Evolutionary conservation across 1,140 invertebrate genomes (phyloP).

Genomic region (Cardiocondyla obscurior): DNA sequence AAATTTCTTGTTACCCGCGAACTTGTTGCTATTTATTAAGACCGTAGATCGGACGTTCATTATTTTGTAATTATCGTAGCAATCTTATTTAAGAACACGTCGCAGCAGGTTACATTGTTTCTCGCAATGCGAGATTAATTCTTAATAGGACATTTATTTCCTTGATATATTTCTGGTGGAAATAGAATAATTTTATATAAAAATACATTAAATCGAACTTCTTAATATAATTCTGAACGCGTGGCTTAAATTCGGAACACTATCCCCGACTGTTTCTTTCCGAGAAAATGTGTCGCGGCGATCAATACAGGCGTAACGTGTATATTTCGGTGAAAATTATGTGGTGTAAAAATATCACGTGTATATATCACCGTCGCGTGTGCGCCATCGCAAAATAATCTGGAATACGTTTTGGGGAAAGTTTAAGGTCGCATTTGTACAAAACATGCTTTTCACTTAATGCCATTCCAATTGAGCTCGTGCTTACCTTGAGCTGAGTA

Average conservation of each 20-base stretch:
- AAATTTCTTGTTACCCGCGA: conserved; percentile 53
- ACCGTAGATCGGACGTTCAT: conserved; percentile 5
- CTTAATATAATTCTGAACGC: background rate
- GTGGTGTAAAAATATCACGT: background rate
- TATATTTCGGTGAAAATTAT: conserved; percentile 20
- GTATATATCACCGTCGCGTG: conserved; percentile 19
- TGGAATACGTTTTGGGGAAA: conserved; percentile 55
- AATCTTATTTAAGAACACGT: conserved; percentile 2
- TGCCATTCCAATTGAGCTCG: conserved; percentile 55
- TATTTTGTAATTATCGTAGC: conserved; percentile 29
- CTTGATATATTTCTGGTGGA: conserved; percentile 5
- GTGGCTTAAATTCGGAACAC: background rate
- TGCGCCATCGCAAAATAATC: conserved; percentile 14
- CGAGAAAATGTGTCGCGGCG: background rate
- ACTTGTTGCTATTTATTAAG: conserved; percentile 35
- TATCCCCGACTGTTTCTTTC: background rate
- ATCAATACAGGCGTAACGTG: conserved; percentile 6
- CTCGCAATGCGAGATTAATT: background rate
- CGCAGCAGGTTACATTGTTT: background rate
- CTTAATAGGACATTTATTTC: conserved; percentile 6
- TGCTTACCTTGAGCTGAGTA: conserved; percentile 60
- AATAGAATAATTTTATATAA: background rate
- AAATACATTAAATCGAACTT: background rate
- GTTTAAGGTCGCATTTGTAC: conserved; percentile 67
- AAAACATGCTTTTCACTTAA: conserved; percentile 58